Base-by-base conservation (phyloP, 2,113 vertebrate species). In the Girardinichthys multiradiatus region DNA sequence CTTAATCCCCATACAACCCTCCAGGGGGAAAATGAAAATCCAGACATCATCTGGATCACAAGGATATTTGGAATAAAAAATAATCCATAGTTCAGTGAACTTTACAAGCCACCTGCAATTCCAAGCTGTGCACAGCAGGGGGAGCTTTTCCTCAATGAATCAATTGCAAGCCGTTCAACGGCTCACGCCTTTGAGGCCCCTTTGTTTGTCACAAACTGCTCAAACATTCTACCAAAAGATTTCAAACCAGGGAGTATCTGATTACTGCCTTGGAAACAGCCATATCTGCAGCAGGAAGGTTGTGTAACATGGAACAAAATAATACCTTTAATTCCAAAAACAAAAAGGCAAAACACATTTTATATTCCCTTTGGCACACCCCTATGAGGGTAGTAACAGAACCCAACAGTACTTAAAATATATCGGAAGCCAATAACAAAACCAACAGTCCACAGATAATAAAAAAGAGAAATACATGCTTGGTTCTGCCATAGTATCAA, bases 301-400 rank as follows among this genome's bases (percentile, higher is more conserved):
- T 57, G 15, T 37, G 9, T 70, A 59, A 39, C 37, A 28, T 64
- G 57, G 45, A 70, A 73, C 31, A 72, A 68, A 89, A 81, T 88
- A 91, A 89, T 91, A 91, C 90, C 91, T 91, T 81, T 89, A 86
- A 65, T 74, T 85, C 84, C 62, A 78, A 21, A 68, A 33, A 68
- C 15, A 64, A 54, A 67, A 1, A 39, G 6, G 12, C 19, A 66
- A 66, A 58, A 63, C 66, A 77, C 76, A 26, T 71, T 21, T 39
- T 61, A 54, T 37, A 57, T 64, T 61, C n/a, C 62, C 60, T 76
- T 78, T 81, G 81, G 74, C 74, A 87, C 31, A 0, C 63, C 42
- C 75, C 57, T 21, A 26, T 74, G 30, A 72, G 64, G 73, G 35
- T 19, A 57, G 70, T 79, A 79, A 77, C 42, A 83, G 17, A 80